Percentiles rank a stretch among this genome's conserved stretches.
Conservation (phyloP, 2,888 invertebrate species). For the Eudasyphora cyanicolor region DNA sequence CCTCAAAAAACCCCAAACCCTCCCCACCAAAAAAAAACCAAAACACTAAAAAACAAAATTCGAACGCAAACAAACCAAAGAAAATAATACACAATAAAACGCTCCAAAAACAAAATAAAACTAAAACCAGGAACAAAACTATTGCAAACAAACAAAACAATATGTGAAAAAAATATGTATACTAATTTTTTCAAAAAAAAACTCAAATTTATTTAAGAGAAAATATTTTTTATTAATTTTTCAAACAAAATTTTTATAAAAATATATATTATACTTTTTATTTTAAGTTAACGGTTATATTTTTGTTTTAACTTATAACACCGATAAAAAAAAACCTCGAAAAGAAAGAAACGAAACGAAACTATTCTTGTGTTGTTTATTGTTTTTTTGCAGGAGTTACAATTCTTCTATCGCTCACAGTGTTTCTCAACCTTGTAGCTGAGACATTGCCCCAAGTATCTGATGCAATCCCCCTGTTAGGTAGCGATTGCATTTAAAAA, state of each 20-base stretch:
- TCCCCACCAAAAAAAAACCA: not conserved
- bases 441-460: slow-evolving; percentile 99
- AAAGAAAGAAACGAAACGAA: not conserved
- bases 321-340: not conserved
- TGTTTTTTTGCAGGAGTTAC: slow-evolving; percentile 94
- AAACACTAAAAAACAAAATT: not conserved
- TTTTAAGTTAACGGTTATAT: slow-evolving; percentile 68
- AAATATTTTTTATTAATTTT: slow-evolving; percentile 4
- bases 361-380: slow-evolving; percentile 74
- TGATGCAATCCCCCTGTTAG: slow-evolving; percentile 99
- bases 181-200: slow-evolving; percentile 7
- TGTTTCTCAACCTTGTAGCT: slow-evolving; percentile 99
- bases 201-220: slow-evolving; percentile 31
- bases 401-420: slow-evolving; percentile 99
- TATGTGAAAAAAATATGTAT: slow-evolving; percentile 22
- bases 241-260: not conserved
- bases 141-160: slow-evolving; percentile 44
- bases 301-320: slow-evolving; percentile 80
- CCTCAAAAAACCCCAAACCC: not conserved
- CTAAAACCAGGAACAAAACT: slow-evolving; percentile 49
- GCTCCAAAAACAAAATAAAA: slow-evolving; percentile 42
- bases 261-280: slow-evolving; percentile 67
- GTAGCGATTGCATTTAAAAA: slow-evolving; percentile 85
- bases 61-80: not conserved
- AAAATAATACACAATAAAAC: not conserved